Evolutionary conservation across 2,113 vertebrate genomes (phyloP), one percentile per base, ranked within the genome.

Genomic region (Atractosteus spatula): DNA sequence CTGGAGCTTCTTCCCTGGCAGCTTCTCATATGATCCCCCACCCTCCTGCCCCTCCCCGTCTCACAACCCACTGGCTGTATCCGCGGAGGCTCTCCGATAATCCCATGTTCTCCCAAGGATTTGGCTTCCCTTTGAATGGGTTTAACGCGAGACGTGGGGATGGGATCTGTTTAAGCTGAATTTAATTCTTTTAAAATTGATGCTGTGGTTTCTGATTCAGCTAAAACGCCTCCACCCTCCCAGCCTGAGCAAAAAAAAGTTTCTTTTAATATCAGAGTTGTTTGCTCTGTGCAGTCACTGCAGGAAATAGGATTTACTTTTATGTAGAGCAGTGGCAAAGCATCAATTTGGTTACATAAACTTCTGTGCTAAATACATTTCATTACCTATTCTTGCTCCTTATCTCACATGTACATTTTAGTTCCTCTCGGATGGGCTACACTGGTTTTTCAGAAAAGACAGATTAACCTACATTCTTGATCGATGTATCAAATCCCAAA

Each of bases 391-490:
- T 65, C 43, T 73, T 69, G 65, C 71, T 61, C 66, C 41, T 67
- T 66, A 59, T 73, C 75, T 73, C 75, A n/a, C 59, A 61, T 10
- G 16, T 66, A 44, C 72, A 66, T 74, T 79, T 72, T 74, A 63
- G 66, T 55, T 76, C 72, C 10, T 77, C 67, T 42, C 72, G 69
- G 78, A 72, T 70, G 70, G 62, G 44, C 71, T 55, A 42, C 64
- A 68, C 47, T 66, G 67, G 64, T 73, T 77, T 73, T 75, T 75
- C 64, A 66, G 62, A 71, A 72, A 57, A 42, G 71, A 74, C 73
- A 74, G 80, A 79, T 79, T 79, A 76, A 76, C 78, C 78, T 77
- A 65, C 71, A 81, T 81, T 69, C 77, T 76, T 74, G 56, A 66
- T 69, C 71, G 74, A 77, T 68, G 61, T 29, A 70, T 64, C 71